These are phyloP conservation scores for Volucella inanis DNA, from an alignment of 2,888 invertebrate genomes.

Conservation along the genomic window DNA sequence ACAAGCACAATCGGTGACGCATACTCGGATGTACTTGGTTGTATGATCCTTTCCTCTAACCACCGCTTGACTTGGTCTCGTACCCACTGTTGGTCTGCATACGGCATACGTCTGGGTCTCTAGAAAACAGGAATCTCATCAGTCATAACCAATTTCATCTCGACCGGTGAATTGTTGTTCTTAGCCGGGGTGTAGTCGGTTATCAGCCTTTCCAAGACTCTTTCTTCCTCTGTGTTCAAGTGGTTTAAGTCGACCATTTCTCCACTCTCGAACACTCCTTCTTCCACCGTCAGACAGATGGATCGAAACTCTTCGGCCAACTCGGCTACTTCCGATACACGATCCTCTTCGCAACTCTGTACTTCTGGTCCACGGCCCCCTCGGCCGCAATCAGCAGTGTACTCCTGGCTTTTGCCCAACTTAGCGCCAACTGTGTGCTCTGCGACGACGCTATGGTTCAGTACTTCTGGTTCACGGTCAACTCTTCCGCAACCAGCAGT, in stretches of 20 bases:
- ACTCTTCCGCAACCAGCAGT: conserved; percentile 2
- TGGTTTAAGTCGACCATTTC: too few species aligned
- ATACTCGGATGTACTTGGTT: conserved; percentile 21
- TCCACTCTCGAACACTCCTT: too few species aligned
- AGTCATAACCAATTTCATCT: conserved; percentile 13
- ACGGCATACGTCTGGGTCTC: conserved; percentile 22
- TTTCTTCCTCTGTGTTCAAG: too few species aligned
- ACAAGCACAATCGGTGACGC: too few species aligned
- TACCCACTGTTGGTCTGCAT: conserved; percentile 13
- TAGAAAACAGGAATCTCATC: conserved; percentile 18
- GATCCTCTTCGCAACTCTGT: too few species aligned
- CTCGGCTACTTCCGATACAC: too few species aligned
- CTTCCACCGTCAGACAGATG: too few species aligned
- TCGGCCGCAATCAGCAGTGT: background rate
- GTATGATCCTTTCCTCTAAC: conserved; percentile 38
- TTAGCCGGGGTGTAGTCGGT: background rate
- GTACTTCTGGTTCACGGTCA: conserved; percentile 1
- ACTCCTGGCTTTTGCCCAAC: background rate
- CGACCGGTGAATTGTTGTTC: conserved; percentile 9
- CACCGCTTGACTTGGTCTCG: conserved; percentile 16
- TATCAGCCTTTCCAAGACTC: too few species aligned
- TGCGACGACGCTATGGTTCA: too few species aligned
- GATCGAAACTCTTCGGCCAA: too few species aligned
- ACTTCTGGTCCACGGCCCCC: background rate
- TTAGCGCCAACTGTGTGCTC: background rate